Conservation (phyloP, 1,140 invertebrate genomes). For the Heliconius eleuchia region DNA sequence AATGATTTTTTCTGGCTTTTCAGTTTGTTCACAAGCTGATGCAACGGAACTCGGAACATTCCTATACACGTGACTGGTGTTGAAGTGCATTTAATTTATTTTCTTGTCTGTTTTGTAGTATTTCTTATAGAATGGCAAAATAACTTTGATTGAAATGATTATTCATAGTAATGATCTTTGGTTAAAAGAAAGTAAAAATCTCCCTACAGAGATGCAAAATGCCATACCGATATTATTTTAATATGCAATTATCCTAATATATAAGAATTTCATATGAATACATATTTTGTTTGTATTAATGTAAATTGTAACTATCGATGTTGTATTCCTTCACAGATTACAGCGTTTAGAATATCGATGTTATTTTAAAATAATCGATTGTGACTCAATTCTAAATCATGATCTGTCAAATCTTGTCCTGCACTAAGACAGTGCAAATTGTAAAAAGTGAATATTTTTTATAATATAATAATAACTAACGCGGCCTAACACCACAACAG, state of each 20-base stretch:
- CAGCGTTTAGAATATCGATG: background rate
- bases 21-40: slow-evolving; percentile 72
- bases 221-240: background rate
- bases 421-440: no score
- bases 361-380: background rate
- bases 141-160: no score
- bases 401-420: no score
- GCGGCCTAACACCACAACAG: no score
- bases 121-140: background rate
- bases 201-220: background rate
- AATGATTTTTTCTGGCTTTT: slow-evolving; percentile 77
- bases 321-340: background rate
- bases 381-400: no score
- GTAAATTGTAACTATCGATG: background rate
- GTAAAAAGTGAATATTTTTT: background rate
- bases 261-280: background rate
- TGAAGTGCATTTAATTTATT: slow-evolving; percentile 43
- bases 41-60: slow-evolving; percentile 50
- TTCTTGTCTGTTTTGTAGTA: background rate
- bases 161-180: no score
- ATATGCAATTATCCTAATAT: background rate
- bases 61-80: slow-evolving; percentile 59
- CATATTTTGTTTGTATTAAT: background rate
- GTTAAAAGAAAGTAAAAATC: no score
- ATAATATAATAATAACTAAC: no score